A percentile compares a stretch with the other conserved stretches of the same genome.
Conservation (phyloP, 2,888 invertebrate genomes). For the Zaprionus lineosus region DNA sequence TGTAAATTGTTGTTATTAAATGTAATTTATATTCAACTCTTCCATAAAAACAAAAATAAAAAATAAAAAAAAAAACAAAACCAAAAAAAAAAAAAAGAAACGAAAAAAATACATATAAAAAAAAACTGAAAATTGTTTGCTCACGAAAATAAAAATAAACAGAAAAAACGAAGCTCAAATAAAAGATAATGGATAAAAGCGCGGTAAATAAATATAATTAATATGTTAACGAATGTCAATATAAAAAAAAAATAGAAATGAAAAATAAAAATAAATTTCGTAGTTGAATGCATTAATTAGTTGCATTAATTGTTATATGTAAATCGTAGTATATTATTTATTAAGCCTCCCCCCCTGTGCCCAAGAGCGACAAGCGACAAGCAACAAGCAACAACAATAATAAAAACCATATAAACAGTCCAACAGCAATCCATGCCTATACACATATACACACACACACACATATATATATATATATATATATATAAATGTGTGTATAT, state of each 20-base stretch:
- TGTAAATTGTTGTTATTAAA: conserved; percentile 54
- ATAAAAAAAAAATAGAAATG: conserved; percentile 1
- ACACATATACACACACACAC: conserved; percentile 11
- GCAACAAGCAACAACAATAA: conserved; percentile 36
- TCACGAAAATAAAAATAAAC: conserved; percentile 21
- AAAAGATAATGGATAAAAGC: background rate
- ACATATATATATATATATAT: conserved; percentile 15
- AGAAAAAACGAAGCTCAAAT: background rate
- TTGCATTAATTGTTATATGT: conserved; percentile 36
- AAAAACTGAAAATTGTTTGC: conserved; percentile 52
- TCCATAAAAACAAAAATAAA: conserved; percentile 22
- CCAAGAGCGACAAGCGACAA: too few relatives aligned
- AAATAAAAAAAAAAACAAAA: conserved; percentile 1
- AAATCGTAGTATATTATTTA: conserved; percentile 19
- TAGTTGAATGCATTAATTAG: conserved; percentile 24
- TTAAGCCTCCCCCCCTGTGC: too few relatives aligned
- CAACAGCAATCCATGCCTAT: conserved; percentile 14
- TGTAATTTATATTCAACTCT: conserved; percentile 38
- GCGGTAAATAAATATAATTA: conserved; percentile 7
- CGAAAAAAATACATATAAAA: background rate
- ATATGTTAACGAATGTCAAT: conserved; percentile 18
- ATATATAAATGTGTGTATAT: conserved; percentile 21
- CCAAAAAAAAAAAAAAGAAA: background rate
- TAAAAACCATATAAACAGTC: conserved; percentile 39
- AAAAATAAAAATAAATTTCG: conserved; percentile 2